These are phyloP conservation scores for Channa striata DNA, from an alignment of 2,797 vertebrate species.

Conservation along the genomic window DNA sequence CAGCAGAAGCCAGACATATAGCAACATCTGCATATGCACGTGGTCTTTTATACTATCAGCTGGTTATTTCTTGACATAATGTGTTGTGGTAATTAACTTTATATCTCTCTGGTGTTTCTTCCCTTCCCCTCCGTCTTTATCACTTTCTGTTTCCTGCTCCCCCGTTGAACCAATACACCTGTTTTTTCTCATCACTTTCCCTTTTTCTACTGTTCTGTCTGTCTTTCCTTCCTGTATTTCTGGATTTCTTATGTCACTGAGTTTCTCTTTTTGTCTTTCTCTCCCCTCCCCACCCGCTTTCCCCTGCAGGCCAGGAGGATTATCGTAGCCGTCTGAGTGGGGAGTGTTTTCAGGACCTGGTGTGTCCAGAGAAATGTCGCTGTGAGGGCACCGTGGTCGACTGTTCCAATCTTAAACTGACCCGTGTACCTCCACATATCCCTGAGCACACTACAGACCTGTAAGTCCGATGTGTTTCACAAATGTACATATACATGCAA, in stretches of 20 bases:
- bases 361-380: conserved; percentile 95
- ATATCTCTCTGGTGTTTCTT: conserved; percentile 5
- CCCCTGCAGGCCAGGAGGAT: conserved; percentile 91
- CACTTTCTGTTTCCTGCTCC: neutral
- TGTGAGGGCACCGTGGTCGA: conserved; percentile 97
- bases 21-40: neutral
- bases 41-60: neutral
- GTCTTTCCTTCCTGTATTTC: neutral
- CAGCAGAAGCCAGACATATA: neutral
- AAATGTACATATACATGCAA: neutral
- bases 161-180: neutral
- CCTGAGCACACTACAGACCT: conserved; percentile 95
- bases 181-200: neutral
- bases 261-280: conserved; percentile 11
- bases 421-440: conserved; percentile 89
- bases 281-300: conserved; percentile 33
- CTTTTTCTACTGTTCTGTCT: neutral
- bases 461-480: conserved; percentile 82
- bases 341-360: conserved; percentile 95
- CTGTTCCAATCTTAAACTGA: conserved; percentile 95
- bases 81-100: neutral
- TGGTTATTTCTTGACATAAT: neutral
- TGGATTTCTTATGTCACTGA: neutral
- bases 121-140: neutral
- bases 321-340: conserved; percentile 93